Base-by-base conservation (phyloP, 2,113 vertebrate species). In the Dipodomys stephensi region DNA sequence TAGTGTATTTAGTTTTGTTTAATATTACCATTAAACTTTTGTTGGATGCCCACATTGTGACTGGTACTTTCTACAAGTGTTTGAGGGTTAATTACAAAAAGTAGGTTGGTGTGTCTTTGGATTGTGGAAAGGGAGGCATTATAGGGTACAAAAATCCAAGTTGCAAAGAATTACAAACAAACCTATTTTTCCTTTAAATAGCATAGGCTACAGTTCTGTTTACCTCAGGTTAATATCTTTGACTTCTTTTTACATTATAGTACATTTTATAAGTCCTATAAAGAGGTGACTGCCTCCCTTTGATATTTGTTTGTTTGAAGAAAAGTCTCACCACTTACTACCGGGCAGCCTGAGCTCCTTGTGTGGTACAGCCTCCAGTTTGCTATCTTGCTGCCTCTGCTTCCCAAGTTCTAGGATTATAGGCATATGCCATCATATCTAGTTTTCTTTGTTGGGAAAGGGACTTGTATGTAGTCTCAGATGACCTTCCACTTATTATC, bases 21-120 rank as follows among this genome's bases (percentile, higher is more conserved):
- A 85, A 72, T 94, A 77, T 73, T 79, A 49, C 53, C 25, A 81
- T 86, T 88, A 74, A 74, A 78, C 88, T 39, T 90, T 87, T 83
- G 23, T 12, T 90, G 32, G 62, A 39, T 94, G 67, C 67, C 69
- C 73, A 67, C 22, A 32, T 77, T 76, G 49, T 88, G 35, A 76
- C 72, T 72, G 19, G 44, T 15, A 32, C 83, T 92, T 92, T 57
- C 15, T 27, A 72, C 69, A 84, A 78, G 60, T 44, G 12, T 91
- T 87, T 87, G 84, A 81, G 32, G 28, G 65, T 77, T 77, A 71
- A 64, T 10, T 28, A 62, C 35, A 83, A 28, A 71, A 35, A 23
- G 22, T 30, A 15, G 23, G 6, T 44, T 74, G n/a, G 19, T 85
- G 23, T 82, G 60, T 64, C 44, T 67, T 12, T 28, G 28, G 20